phyloP scores from a whole-genome alignment of 2,888 invertebrate species.

The Augiades crinisus region DNA sequence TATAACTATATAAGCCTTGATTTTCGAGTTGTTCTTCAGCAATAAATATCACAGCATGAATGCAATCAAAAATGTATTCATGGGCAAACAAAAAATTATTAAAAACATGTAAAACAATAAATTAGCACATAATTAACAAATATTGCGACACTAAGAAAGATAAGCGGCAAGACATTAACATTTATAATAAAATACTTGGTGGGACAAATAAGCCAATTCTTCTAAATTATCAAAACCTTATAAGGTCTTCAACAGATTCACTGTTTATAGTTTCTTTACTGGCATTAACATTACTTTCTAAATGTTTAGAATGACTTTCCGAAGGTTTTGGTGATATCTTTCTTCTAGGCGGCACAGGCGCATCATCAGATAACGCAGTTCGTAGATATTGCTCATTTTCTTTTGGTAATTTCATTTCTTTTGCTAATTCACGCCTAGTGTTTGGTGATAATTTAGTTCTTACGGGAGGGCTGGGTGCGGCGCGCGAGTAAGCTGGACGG shows the following conservation, averaged over 20 bases:
- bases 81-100: too few relatives aligned
- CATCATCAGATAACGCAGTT: constrained; percentile 58
- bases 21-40: neutral
- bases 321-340: constrained; percentile 59
- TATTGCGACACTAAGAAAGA: neutral
- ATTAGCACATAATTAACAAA: neutral
- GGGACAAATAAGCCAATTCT: constrained; percentile 29
- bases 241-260: constrained; percentile 62
- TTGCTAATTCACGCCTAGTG: constrained; percentile 44
- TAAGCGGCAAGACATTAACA: constrained; percentile 28
- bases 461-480: constrained; percentile 73
- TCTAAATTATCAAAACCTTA: constrained; percentile 54
- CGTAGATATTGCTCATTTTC: constrained; percentile 56
- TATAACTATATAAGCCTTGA: neutral
- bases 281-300: constrained; percentile 37
- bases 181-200: constrained; percentile 34
- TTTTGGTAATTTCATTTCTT: constrained; percentile 47
- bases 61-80: neutral
- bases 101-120: too few relatives aligned
- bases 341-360: constrained; percentile 64
- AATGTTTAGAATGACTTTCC: constrained; percentile 29
- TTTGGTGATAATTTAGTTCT: constrained; percentile 64
- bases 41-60: neutral
- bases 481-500: constrained; percentile 58
- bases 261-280: constrained; percentile 36